phyloP scores from a whole-genome alignment of 2,888 invertebrate species.

The Dorcus parallelipipedus region DNA sequence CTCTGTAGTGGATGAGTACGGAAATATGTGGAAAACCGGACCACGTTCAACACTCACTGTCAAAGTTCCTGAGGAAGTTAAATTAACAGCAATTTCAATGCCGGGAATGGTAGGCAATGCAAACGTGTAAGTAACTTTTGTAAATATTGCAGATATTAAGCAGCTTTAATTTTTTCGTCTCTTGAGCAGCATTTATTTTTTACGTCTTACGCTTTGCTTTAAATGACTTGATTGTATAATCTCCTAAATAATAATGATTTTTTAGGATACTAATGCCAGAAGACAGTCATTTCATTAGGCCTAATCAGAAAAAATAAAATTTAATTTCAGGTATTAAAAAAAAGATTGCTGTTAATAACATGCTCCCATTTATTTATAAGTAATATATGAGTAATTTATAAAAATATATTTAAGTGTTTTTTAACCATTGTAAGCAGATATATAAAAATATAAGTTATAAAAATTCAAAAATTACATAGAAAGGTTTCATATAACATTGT shows the following conservation, averaged over 20 bases:
- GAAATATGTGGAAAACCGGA: conserved; percentile 87
- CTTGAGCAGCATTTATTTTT: neutral
- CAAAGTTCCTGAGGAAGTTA: conserved; percentile 67
- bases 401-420: neutral
- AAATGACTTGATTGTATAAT: neutral
- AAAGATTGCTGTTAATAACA: neutral
- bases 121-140: conserved; percentile 41
- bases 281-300: conserved; percentile 40
- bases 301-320: conserved; percentile 34
- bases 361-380: neutral
- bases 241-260: neutral
- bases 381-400: conserved; percentile 4
- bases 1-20: conserved; percentile 78
- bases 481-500: neutral
- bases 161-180: too few relatives aligned
- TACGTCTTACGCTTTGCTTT: neutral
- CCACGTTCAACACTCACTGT: conserved; percentile 74
- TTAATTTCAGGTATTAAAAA: neutral
- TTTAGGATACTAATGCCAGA: conserved; percentile 47
- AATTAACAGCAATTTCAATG: conserved; percentile 43
- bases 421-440: neutral
- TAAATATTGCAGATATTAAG: neutral
- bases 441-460: neutral
- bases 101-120: conserved; percentile 46
- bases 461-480: neutral